Percentiles rank a stretch among this genome's conserved stretches.
Conservation (phyloP, 2,888 invertebrate genomes). For the Hedychridium roseum region DNA sequence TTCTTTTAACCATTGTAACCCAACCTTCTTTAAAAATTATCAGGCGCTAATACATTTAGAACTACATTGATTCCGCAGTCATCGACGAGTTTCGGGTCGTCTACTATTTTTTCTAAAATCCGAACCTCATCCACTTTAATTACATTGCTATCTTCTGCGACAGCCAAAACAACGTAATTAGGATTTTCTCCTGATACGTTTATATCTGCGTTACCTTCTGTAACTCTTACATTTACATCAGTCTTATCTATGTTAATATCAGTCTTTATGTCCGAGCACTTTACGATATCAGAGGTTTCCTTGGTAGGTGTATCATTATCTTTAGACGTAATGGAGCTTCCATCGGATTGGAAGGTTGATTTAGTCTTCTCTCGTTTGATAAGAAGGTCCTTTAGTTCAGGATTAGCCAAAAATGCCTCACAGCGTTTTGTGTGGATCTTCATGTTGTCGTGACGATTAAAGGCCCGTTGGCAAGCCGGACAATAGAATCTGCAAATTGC, state of each 20-base stretch:
- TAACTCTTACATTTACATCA: conserved; percentile 12
- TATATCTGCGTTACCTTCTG: conserved; percentile 1
- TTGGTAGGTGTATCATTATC: no score
- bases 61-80: conserved; percentile 17
- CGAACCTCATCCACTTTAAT: conserved; percentile 3
- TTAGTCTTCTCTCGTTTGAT: conserved; percentile 22
- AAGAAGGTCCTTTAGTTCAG: conserved; percentile 36
- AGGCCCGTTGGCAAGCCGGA: conserved; percentile 49
- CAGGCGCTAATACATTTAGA: conserved; percentile 32
- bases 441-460: conserved; percentile 57
- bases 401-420: conserved; percentile 42
- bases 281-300: no score
- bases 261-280: no score
- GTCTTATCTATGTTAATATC: conserved; percentile 7
- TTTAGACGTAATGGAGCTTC: no score
- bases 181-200: no score
- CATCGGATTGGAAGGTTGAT: neutral
- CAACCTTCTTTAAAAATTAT: conserved; percentile 38
- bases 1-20: no score
- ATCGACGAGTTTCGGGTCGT: no score
- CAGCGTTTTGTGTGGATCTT: conserved; percentile 53
- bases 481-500: conserved; percentile 41
- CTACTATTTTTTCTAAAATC: neutral
- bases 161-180: no score
- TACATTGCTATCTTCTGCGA: neutral